Evolutionary conservation across 2,113 vertebrate species (phyloP).

Genomic region (Nothocercus nigrocapillus): DNA sequence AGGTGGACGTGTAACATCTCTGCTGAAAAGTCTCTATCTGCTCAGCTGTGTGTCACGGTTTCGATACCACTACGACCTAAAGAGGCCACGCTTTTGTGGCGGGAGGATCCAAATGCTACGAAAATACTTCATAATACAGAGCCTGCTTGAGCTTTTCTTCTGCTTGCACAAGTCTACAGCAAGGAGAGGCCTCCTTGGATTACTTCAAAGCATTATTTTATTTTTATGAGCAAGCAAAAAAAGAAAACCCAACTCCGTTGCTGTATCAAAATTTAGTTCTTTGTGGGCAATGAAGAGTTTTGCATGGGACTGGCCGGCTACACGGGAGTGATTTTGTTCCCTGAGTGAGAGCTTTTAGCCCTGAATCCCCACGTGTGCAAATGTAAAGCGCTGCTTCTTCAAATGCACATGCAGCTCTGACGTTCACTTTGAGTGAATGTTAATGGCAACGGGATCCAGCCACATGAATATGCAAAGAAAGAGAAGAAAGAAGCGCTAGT

Average conservation of each 20-base stretch:
- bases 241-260: background rate
- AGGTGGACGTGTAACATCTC: conserved; percentile 66
- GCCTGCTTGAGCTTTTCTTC: conserved; percentile 16
- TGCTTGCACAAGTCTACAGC: background rate
- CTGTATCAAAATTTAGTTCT: conserved; percentile 26
- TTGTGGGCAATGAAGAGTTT: conserved; percentile 44
- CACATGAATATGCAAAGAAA: conserved; percentile 58
- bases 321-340: conserved; percentile 30
- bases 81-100: background rate
- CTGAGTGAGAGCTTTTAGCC: conserved; percentile 34
- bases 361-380: conserved; percentile 57
- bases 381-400: background rate
- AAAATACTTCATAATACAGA: background rate
- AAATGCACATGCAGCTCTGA: conserved; percentile 27
- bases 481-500: conserved; percentile 48
- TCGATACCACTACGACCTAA: background rate
- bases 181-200: conserved; percentile 24
- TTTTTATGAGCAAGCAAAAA: background rate
- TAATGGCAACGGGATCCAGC: conserved; percentile 45
- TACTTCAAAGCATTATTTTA: background rate
- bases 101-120: conserved; percentile 30
- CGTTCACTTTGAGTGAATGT: conserved; percentile 55
- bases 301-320: background rate
- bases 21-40: conserved; percentile 62
- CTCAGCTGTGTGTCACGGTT: conserved; percentile 56